Conservation (phyloP, 2,888 invertebrate genomes). For the Empis stercorea region DNA sequence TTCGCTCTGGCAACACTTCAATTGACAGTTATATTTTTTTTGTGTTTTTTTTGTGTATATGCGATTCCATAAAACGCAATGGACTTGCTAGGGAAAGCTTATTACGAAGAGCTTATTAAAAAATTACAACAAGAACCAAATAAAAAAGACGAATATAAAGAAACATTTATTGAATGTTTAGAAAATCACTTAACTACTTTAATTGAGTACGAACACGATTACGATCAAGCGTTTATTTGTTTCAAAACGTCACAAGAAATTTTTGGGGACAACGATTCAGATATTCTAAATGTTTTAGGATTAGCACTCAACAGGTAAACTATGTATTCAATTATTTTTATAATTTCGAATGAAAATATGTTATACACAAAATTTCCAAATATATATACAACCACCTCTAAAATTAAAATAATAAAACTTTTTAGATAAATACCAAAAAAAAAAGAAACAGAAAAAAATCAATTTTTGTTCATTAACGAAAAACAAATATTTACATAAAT, state of each 20-base stretch:
- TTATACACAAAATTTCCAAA: neutral
- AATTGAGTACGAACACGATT: slow-evolving; percentile 3
- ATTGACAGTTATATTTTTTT: no score
- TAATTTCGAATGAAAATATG: neutral
- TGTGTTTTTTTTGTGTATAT: no score
- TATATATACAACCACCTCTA: no score
- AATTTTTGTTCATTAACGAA: no score
- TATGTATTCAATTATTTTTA: neutral
- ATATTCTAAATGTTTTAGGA: slow-evolving; percentile 9
- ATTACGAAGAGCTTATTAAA: no score
- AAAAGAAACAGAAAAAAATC: neutral
- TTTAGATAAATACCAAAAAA: neutral
- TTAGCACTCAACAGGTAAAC: slow-evolving; percentile 11
- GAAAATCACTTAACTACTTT: slow-evolving; percentile 5
- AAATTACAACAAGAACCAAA: no score
- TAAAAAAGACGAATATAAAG: neutral
- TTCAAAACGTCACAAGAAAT: slow-evolving; percentile 6
- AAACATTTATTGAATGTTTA: slow-evolving; percentile 2
- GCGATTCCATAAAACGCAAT: no score
- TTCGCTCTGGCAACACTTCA: no score
- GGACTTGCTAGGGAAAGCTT: no score
- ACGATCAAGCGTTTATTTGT: slow-evolving; percentile 8
- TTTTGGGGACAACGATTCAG: slow-evolving; percentile 9
- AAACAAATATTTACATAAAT: neutral
- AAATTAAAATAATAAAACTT: neutral